Evolutionary conservation across 2,113 vertebrate species (phyloP).

Genomic region (Spizaetus ornatus): DNA sequence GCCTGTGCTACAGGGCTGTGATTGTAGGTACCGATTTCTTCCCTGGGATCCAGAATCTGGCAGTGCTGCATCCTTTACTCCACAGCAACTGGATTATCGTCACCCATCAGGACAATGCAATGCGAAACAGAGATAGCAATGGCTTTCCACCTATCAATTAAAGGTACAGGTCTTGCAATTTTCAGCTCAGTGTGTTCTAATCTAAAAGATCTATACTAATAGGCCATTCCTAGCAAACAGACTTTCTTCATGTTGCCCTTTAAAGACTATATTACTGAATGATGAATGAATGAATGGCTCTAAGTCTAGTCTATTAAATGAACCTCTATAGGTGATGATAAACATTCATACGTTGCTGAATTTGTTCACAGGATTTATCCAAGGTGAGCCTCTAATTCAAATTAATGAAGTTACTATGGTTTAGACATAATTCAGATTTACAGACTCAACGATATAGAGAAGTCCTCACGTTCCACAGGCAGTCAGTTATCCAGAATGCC

Average conservation of each 20-base stretch:
- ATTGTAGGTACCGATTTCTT: background rate
- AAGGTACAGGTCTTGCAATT: background rate
- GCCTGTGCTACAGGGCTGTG: background rate
- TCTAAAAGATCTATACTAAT: background rate
- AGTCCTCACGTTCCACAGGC: background rate
- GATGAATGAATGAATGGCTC: background rate
- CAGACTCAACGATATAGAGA: background rate
- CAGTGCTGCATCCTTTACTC: background rate
- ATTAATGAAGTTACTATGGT: background rate
- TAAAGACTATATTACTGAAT: background rate
- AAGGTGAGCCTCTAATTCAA: background rate
- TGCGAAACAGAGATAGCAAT: rapidly evolving
- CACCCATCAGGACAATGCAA: background rate
- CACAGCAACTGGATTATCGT: background rate
- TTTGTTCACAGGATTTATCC: background rate
- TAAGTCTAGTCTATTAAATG: background rate
- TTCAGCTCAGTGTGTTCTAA: background rate
- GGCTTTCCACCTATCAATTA: background rate
- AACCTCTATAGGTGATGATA: background rate
- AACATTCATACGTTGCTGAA: background rate
- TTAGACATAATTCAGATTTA: background rate
- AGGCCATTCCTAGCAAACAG: background rate
- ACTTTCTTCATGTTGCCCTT: background rate
- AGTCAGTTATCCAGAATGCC: background rate
- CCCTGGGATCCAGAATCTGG: background rate